Evolutionary conservation across 2,888 invertebrate species (phyloP).

Genomic region (Lasioglossum figueresi): DNA sequence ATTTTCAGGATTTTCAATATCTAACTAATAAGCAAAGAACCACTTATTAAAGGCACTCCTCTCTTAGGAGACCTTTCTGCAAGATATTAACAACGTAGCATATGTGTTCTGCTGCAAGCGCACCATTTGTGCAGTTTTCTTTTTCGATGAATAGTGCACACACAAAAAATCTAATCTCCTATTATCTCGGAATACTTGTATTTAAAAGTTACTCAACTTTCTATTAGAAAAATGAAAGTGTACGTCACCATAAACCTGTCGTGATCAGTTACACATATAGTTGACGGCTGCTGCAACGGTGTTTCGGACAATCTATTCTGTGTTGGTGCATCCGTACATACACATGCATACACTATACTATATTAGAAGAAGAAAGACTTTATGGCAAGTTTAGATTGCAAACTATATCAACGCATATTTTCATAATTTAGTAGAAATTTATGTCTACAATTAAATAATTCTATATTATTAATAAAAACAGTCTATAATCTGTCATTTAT

Average conservation of each 20-base stretch:
- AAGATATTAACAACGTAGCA: constrained; percentile 76
- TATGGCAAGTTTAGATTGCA: constrained; percentile 22
- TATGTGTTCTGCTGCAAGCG: constrained; percentile 70
- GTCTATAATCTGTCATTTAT: constrained; percentile 20
- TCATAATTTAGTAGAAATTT: not conserved
- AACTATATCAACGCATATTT: not conserved
- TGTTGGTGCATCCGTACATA: too few species aligned
- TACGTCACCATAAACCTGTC: constrained; percentile 46
- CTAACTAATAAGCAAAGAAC: constrained; percentile 55
- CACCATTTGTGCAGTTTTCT: constrained; percentile 72
- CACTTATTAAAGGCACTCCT: constrained; percentile 74
- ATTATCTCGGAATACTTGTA: not conserved
- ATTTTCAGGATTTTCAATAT: constrained; percentile 83
- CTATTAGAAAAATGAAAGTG: constrained; percentile 12
- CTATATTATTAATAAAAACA: not conserved
- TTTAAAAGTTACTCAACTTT: constrained; percentile 11
- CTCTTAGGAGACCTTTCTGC: constrained; percentile 79
- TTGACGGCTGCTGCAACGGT: constrained; percentile 29
- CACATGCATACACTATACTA: not conserved
- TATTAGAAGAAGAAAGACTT: constrained; percentile 8
- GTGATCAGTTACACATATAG: constrained; percentile 44
- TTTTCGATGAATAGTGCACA: constrained; percentile 3
- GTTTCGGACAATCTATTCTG: constrained; percentile 21
- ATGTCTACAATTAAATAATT: constrained; percentile 2
- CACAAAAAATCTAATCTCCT: not conserved